Evolutionary conservation across 1,140 invertebrate species (phyloP), one percentile per base, ranked within the genome.

Genomic region (Eueides isabella): DNA sequence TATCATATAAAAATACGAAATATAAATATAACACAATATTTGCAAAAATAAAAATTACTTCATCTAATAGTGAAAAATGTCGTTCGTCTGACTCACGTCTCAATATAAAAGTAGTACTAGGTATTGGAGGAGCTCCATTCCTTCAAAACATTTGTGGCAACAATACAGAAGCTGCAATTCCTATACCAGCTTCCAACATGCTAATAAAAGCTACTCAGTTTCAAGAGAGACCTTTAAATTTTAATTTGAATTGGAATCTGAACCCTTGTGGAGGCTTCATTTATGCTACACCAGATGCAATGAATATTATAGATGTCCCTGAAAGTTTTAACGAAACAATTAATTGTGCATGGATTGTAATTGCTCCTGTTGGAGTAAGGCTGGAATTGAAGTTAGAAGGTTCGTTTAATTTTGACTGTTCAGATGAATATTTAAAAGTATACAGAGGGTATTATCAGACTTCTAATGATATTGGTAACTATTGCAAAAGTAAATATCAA

Each of bases 271-370:
- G 96, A 28, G 96, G 96, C 12, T 78, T 92, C 14, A 44, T 95
- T 26, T 74, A 80, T 38, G 78, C 87, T 31, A 72, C 81, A 30
- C 76, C 92, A 83, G 82, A 88, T 62, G 72, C 80, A n/a, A 81
- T 90, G n/a, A 90, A 90, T 78, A 80, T 92, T 55, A 68, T 92
- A 41, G 83, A 87, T 65, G 29, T 92, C 29, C 85, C 89, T 19
- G 64, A 33, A 61, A 64, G 29, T 65, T 78, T 92, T 81, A 87
- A 83, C 74, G 77, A 81, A 63, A 67, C 92, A 0, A 77, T 94
- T 65, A 95, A 96, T 78, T 97, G 97, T 88, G 95, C 93, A 2
- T 97, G 96, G 96, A 76, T 95, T 41, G 79, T 95, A 2, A 78
- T 89, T 48, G 93, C 93, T 61, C 86, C 93, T 0, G 80, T 90